These are phyloP conservation scores for Drosophila fuyamai DNA, from an alignment of 1,140 invertebrate species.

Conservation along the genomic window DNA sequence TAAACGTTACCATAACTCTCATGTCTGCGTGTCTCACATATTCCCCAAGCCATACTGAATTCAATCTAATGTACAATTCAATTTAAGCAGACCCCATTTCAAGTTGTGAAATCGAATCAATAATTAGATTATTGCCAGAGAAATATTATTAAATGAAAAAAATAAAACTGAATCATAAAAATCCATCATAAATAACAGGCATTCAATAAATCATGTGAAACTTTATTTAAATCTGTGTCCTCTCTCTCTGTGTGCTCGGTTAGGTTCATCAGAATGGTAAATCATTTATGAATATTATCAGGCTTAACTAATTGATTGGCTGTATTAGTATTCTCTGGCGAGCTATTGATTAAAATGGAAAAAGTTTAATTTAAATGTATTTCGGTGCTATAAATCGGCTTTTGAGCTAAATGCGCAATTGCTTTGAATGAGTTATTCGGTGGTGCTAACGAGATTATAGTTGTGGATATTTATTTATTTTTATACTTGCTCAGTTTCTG, in stretches of 20 bases:
- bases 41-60: constrained; percentile 27
- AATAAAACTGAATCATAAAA: constrained; percentile 34
- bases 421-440: constrained; percentile 5
- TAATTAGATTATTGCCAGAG: constrained; percentile 77
- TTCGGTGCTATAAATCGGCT: constrained; percentile 14
- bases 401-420: background rate
- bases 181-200: constrained; percentile 42
- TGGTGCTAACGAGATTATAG: background rate
- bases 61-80: constrained; percentile 49
- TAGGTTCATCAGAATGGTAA: constrained; percentile 25
- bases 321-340: constrained; percentile 39
- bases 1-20: constrained; percentile 55
- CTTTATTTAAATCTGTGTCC: constrained; percentile 39
- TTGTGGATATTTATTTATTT: background rate
- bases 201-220: constrained; percentile 53
- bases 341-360: constrained; percentile 27
- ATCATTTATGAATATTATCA: constrained; percentile 40
- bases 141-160: constrained; percentile 48
- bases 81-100: constrained; percentile 46
- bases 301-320: constrained; percentile 32
- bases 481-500: no score
- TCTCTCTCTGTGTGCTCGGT: constrained; percentile 11
- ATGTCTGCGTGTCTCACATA: constrained; percentile 48
- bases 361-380: constrained; percentile 15
- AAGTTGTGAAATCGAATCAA: constrained; percentile 78